Evolutionary conservation across 2,797 vertebrate genomes (phyloP).

Genomic region (Pampus argenteus): DNA sequence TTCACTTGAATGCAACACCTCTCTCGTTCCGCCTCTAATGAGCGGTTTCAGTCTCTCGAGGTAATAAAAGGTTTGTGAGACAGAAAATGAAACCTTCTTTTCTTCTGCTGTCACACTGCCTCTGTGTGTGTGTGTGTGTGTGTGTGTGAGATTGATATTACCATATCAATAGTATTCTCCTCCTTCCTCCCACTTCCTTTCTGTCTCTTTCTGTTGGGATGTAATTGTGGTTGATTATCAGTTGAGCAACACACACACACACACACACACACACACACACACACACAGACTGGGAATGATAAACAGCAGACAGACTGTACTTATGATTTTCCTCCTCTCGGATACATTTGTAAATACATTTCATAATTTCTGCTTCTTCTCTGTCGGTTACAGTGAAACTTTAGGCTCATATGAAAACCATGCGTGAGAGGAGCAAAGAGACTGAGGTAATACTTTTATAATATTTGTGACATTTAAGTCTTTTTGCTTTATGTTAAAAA

Average conservation of each 20-base stretch:
- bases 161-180: slow-evolving; percentile 67
- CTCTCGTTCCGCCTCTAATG: slow-evolving; percentile 51
- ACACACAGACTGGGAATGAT: slow-evolving; percentile 10
- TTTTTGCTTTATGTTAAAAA: neutral
- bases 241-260: slow-evolving; percentile 26
- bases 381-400: neutral
- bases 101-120: slow-evolving; percentile 30
- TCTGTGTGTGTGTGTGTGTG: slow-evolving; percentile 25
- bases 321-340: slow-evolving; percentile 3
- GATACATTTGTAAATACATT: neutral
- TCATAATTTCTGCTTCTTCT: neutral
- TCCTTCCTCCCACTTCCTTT: slow-evolving; percentile 62
- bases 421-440: neutral
- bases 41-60: slow-evolving; percentile 41
- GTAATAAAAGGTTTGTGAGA: slow-evolving; percentile 57
- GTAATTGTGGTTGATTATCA: slow-evolving; percentile 72
- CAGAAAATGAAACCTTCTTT: slow-evolving; percentile 60
- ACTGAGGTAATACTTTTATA: neutral
- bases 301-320: slow-evolving; percentile 12
- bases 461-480: neutral
- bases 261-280: slow-evolving; percentile 18
- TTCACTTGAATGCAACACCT: slow-evolving; percentile 49
- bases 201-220: slow-evolving; percentile 43
- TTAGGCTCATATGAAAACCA: no score
- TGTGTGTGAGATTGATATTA: slow-evolving; percentile 50